Evolutionary conservation across 2,888 invertebrate genomes (phyloP), one percentile per base, ranked within the genome.

Genomic region (Hydrotaea diabolus): DNA sequence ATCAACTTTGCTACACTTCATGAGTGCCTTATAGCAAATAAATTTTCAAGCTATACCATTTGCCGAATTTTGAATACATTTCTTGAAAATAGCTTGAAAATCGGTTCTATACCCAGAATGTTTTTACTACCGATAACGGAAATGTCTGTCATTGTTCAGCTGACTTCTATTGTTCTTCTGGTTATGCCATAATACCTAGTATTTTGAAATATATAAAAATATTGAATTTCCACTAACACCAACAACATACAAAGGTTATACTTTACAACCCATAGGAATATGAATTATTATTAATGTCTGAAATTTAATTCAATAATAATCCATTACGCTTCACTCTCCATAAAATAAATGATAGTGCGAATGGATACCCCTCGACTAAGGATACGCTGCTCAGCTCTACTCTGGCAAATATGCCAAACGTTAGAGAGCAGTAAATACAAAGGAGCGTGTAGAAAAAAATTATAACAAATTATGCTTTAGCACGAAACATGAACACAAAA

Each of bases 381-480:
- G 69, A 69, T 69, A 46, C 11, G 19, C 19, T 36, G 9, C 69
- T 13, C 31, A 7, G 11, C 43, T 8, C 39, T n/a, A 31, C 31
- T 21, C n/a, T 7, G 19, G 36, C 36, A 66, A 43, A 39, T 49
- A 82, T 80, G 77, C 55, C 72, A 82, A 85, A 77, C 69, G 79
- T 81, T 81, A 85, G 81, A 79, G 71, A 81, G 69, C 55, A 77
- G 59, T 5, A 21, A 39, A 17, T n/a, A 21, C 62, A 43, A 66
- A 19, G 43, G 19, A 69, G 39, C 55, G 23, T 39, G 23, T 43
- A n/a, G n/a, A n/a, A 59, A 21, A 21, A 73, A 74, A 69, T 46
- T 39, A 85, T 85, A 85, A 85, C 82, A 85, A 85, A 85, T 85
- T 85, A 85, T 82, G 85, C 74, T 85, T 85, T 80, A 85, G 80